Conservation (phyloP, 2,888 invertebrate genomes). For the Drosophila testacea region DNA sequence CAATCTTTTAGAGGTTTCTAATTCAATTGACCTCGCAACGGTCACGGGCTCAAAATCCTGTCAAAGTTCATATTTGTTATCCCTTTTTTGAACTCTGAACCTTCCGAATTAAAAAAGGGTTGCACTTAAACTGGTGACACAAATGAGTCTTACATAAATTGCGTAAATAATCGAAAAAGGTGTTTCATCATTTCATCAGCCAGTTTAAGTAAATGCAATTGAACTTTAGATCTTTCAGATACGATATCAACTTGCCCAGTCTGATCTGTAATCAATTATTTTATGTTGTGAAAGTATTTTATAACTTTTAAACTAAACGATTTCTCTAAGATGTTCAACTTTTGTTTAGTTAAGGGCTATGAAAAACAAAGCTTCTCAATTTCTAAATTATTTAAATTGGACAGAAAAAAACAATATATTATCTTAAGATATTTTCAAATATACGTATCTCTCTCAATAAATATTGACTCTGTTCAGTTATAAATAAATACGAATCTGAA, state of each 20-base stretch:
- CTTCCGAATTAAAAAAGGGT: conserved; percentile 25
- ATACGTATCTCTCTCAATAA: too few relatives aligned
- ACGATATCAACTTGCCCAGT: not conserved
- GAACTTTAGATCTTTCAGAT: not conserved
- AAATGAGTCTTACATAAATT: conserved; percentile 12
- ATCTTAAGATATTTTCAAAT: too few relatives aligned
- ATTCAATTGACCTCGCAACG: conserved; percentile 35
- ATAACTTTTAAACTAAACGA: not conserved
- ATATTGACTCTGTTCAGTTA: not conserved
- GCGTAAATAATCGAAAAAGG: conserved; percentile 5
- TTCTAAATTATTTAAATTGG: too few relatives aligned
- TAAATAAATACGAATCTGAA: too few relatives aligned
- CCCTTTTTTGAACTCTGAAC: conserved; percentile 43
- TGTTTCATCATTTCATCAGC: conserved; percentile 5
- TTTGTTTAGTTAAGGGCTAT: not conserved
- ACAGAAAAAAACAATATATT: too few relatives aligned
- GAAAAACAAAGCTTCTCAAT: not conserved
- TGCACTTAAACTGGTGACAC: conserved; percentile 8
- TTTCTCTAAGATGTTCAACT: not conserved
- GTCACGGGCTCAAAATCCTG: conserved; percentile 24
- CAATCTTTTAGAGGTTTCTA: not conserved
- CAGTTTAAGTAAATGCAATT: not conserved
- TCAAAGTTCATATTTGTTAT: conserved; percentile 14
- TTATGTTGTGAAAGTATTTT: not conserved
- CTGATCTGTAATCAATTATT: not conserved